Evolutionary conservation across 2,888 invertebrate genomes (phyloP).

Genomic region (Punctoribates punctum): DNA sequence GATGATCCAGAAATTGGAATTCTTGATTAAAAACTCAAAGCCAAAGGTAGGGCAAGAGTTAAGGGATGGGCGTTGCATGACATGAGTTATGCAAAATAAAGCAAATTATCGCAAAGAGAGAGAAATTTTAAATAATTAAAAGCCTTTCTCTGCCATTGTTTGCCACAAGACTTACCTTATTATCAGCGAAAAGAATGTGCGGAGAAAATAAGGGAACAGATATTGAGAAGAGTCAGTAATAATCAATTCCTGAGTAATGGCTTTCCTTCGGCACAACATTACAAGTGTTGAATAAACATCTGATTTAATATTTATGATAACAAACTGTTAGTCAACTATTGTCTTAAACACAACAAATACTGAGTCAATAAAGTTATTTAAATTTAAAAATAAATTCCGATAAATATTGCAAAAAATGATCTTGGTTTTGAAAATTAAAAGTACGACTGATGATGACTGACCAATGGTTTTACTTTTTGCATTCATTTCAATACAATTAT

Average conservation of each 20-base stretch:
- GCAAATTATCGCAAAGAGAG: not conserved
- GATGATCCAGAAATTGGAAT: too few species aligned
- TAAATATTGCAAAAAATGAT: too few species aligned
- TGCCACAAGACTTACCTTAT: not conserved
- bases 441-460: too few species aligned
- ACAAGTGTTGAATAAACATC: conserved; percentile 2
- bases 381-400: too few species aligned
- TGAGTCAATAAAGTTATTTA: too few species aligned
- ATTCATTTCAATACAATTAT: too few species aligned
- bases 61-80: not conserved
- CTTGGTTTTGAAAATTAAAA: too few species aligned
- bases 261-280: not conserved
- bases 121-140: not conserved
- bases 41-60: not conserved
- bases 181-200: not conserved
- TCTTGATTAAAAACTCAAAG: not conserved
- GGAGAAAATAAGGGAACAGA: not conserved
- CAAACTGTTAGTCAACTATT: not conserved
- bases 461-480: too few species aligned
- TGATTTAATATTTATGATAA: not conserved
- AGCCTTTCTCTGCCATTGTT: not conserved
- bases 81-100: not conserved
- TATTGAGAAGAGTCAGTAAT: not conserved
- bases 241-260: not conserved
- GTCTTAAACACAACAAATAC: not conserved